Conservation (phyloP, 2,113 vertebrate species). For the Tapirus terrestris region DNA sequence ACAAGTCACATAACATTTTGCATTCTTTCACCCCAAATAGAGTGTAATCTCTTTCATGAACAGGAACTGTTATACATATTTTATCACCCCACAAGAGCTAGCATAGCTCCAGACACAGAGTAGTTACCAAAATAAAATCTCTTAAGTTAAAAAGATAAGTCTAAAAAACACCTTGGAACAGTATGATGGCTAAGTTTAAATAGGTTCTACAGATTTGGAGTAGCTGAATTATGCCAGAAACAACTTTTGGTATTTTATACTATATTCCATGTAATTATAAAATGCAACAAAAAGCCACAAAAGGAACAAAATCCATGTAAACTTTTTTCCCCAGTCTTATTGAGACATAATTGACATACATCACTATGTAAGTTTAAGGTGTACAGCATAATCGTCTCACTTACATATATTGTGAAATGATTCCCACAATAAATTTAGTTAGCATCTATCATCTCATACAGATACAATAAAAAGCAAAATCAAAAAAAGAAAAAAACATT, state of each 20-base stretch:
- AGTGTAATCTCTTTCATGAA: neutral
- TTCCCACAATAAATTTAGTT: no score
- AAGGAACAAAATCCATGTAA: neutral
- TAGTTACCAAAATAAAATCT: neutral
- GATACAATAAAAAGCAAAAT: neutral
- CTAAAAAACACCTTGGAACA: neutral
- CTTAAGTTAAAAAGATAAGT: neutral
- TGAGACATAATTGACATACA: no score
- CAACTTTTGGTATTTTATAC: neutral
- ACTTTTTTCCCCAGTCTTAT: neutral
- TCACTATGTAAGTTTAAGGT: no score
- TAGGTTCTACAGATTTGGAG: neutral
- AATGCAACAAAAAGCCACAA: neutral
- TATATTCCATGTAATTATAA: neutral
- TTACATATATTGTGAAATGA: no score
- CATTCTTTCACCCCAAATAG: neutral
- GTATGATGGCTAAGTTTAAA: neutral
- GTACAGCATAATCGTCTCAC: no score
- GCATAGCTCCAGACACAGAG: neutral
- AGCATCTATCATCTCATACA: no score
- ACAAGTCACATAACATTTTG: neutral
- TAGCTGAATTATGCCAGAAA: neutral
- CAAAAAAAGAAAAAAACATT: neutral
- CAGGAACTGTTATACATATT: neutral
- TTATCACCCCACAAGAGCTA: neutral